Evolutionary conservation across 2,888 invertebrate genomes (phyloP), one percentile per base, ranked within the genome.

Genomic region (Cheilosia grossa): DNA sequence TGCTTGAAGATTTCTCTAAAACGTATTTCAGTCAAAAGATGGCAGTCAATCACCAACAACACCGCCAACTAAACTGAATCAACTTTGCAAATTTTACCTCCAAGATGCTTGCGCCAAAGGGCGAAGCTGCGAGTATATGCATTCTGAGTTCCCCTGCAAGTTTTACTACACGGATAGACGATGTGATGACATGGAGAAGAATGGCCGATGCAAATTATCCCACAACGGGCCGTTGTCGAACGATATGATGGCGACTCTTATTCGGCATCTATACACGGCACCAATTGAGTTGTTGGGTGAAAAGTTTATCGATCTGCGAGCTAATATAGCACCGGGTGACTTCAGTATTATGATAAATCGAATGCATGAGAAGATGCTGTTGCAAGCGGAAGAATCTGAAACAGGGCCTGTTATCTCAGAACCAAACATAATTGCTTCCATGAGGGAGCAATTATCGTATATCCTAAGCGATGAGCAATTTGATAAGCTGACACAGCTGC

Each of bases 101-200:
- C 51, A 61, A 72, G 51, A 67, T 7, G 47, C 54, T 13, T 85
- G 85, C 15, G 75, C 63, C 17, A 85, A 81, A 58, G 56, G 49
- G 4, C 37, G 9, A 6, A 49, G 10, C 2, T 85, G 85, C 56
- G 77, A 81, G 67, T 85, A 85, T 17, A 85, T 85, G 85, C 85
- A 85, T 17, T 85, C 85, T 9, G 72, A 85, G 44, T 85, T 85
- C 47, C 85, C 85, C 0, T 85, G 85, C 30, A 85, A 85, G 17
- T 85, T 63, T 51, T 85, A 66, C 37, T 81, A 85, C 56, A 58
- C 81, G 72, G 85, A 75, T 2, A n/a, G 81, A 5, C 49, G 51
- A 4, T 85, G 85, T 51, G 59, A 56, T 40, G 81, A 75, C 33
- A 75, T 77, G 19, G 21, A 15, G 3, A 24, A 42, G 6, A 15